phyloP scores from a whole-genome alignment of 2,888 invertebrate species.

The Drosophila mayaguana region DNA sequence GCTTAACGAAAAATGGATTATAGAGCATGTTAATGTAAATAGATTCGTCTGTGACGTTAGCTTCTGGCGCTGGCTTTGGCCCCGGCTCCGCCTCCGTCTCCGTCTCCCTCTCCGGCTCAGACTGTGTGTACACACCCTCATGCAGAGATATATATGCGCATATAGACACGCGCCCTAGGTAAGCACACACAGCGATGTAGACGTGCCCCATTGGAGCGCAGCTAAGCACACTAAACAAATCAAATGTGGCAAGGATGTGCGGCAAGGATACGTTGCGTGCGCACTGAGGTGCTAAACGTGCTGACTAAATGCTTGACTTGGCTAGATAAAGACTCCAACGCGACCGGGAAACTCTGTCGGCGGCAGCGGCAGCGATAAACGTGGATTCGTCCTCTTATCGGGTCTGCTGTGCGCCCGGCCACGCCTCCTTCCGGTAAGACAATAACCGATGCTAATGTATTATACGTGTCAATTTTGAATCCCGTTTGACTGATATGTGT shows the following conservation, averaged over 20 bases:
- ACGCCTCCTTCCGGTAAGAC: slow-evolving; percentile 51
- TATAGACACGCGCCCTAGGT: slow-evolving; percentile 12
- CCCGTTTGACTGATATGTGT: slow-evolving; percentile 72
- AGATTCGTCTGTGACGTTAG: slow-evolving; percentile 29
- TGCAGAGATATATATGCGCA: neutral
- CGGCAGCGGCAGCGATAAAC: slow-evolving; percentile 19
- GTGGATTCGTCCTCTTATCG: slow-evolving; percentile 26
- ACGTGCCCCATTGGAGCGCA: slow-evolving; percentile 39
- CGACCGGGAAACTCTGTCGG: neutral
- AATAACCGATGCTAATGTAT: slow-evolving; percentile 75
- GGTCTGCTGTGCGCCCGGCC: slow-evolving; percentile 1
- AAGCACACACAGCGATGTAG: slow-evolving; percentile 17
- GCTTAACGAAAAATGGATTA: slow-evolving; percentile 31
- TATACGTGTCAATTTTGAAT: slow-evolving; percentile 76
- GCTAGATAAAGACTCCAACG: slow-evolving; percentile 21
- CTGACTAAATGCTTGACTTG: slow-evolving; percentile 62
- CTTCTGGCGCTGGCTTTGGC: slow-evolving; percentile 12
- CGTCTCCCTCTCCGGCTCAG: slow-evolving; percentile 9
- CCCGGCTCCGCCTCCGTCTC: neutral
- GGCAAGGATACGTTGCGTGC: slow-evolving; percentile 29
- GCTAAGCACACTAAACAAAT: slow-evolving; percentile 63
- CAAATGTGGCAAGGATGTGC: slow-evolving; percentile 52
- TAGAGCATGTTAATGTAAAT: slow-evolving; percentile 37
- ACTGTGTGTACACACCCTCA: slow-evolving; percentile 15
- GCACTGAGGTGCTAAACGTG: slow-evolving; percentile 61